Conservation (phyloP, 2,888 invertebrate genomes). For the Drymonia ruficornis region DNA sequence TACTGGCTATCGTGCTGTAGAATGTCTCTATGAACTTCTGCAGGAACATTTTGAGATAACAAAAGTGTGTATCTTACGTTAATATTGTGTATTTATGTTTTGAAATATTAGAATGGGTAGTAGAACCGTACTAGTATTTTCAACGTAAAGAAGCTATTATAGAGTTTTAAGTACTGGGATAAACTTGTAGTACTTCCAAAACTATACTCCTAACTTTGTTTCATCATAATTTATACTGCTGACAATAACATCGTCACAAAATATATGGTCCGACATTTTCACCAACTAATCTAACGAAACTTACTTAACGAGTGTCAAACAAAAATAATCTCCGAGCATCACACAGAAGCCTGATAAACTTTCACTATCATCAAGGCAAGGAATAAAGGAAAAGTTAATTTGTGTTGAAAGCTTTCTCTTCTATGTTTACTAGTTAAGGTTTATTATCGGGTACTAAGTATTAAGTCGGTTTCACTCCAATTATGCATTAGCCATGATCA, state of each 20-base stretch:
- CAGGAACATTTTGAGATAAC: too few species aligned
- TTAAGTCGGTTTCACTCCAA: neutral
- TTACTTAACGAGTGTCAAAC: neutral
- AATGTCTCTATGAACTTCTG: too few species aligned
- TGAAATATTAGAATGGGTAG: too few species aligned
- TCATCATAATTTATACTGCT: neutral
- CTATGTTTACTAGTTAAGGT: constrained; percentile 21
- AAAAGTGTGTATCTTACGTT: too few species aligned
- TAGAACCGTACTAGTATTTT: too few species aligned
- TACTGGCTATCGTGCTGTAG: too few species aligned
- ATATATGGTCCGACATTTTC: neutral
- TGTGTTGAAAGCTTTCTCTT: constrained; percentile 32
- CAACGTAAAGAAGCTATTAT: too few species aligned
- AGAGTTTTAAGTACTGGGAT: too few species aligned
- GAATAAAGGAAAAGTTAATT: constrained; percentile 25
- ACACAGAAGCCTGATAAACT: constrained; percentile 9
- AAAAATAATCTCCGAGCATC: constrained; percentile 5
- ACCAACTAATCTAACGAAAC: neutral
- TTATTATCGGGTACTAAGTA: constrained; percentile 12
- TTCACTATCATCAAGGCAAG: neutral
- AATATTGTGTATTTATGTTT: too few species aligned
- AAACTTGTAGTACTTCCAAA: too few species aligned
- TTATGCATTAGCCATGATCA: too few species aligned
- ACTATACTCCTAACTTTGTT: too few species aligned
- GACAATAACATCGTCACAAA: neutral